Evolutionary conservation across 1,140 invertebrate genomes (phyloP), one percentile per base, ranked within the genome.

Genomic region (Diabrotica undecimpunctata): DNA sequence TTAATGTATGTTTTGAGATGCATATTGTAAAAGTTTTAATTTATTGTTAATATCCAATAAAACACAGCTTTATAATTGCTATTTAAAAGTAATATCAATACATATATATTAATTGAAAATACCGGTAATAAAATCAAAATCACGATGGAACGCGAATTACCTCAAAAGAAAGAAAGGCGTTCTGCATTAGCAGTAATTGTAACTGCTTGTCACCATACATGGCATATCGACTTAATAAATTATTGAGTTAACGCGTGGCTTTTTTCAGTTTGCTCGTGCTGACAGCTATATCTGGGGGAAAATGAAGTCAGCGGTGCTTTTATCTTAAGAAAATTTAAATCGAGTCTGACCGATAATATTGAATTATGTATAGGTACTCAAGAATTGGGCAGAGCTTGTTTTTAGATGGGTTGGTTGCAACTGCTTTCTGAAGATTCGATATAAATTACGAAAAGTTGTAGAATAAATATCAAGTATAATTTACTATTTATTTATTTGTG

Each of bases 201-300:
- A 65, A 62, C 59, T 68, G 58, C 66, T 68, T 65, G 67, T 62
- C 67, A 46, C 67, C 64, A 54, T 66, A 68, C 64, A 68, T 46
- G 67, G 67, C 54, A 62, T 57, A 61, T 68, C 67, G 50, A 68
- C 59, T 65, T 68, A 56, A 68, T 68, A 66, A 68, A 68, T 68
- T 68, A 68, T 68, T 63, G 64, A 68, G 57, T 57, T 59, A 52
- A 63, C 67, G 64, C 67, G 67, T 68, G 67, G 64, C 67, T 62
- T 60, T 66, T 68, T 65, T 65, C 38, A 60, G 50, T 37, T 60
- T 60, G 58, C 58, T 60, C 58, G 58, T 60, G 58, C 58, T 60
- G 58, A 60, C 58, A 60, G 58, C 58, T 60, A 60, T 60, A 60
- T 60, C 58, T n/a, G 58, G 58, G 58, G 13, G 58, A 60, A 60